phyloP scores from a whole-genome alignment of 30 jellyfish, hydroid and myxozoan species.

The Rhopilema esculentum region DNA sequence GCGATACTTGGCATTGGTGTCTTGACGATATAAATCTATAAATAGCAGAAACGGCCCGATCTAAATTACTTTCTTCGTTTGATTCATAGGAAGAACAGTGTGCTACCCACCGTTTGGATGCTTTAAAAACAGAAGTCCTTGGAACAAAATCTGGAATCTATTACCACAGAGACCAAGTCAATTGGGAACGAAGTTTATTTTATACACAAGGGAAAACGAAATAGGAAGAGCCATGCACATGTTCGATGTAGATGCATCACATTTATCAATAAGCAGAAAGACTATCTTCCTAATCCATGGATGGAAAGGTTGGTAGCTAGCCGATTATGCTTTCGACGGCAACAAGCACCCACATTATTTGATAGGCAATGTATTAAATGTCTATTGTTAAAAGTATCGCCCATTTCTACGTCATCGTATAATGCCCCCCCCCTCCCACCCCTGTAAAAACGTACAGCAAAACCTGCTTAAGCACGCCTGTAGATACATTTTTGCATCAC shows the following conservation, averaged over 20 bases:
- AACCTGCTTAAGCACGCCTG: no score
- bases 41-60: no score
- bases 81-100: not conserved
- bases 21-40: no score
- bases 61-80: not conserved
- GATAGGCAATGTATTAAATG: no score
- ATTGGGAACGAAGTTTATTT: conserved; percentile 52
- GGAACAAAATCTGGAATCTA: conserved; percentile 35
- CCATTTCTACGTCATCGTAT: no score
- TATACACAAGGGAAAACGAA: conserved; percentile 53
- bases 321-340: no score
- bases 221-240: conserved; percentile 28
- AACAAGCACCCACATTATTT: no score
- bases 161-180: conserved; percentile 71
- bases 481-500: no score
- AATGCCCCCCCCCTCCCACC: no score
- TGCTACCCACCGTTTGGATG: conserved; percentile 88
- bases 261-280: conserved; percentile 52
- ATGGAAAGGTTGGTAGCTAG: conserved; percentile 62
- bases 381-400: no score
- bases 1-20: no score
- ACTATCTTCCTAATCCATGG: conserved; percentile 89
- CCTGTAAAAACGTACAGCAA: no score
- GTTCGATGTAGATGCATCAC: conserved; percentile 26
- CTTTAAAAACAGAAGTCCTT: conserved; percentile 61